Evolutionary conservation across 2,113 vertebrate species (phyloP), one percentile per base, ranked within the genome.

Genomic region (Falcunculus frontatus): DNA sequence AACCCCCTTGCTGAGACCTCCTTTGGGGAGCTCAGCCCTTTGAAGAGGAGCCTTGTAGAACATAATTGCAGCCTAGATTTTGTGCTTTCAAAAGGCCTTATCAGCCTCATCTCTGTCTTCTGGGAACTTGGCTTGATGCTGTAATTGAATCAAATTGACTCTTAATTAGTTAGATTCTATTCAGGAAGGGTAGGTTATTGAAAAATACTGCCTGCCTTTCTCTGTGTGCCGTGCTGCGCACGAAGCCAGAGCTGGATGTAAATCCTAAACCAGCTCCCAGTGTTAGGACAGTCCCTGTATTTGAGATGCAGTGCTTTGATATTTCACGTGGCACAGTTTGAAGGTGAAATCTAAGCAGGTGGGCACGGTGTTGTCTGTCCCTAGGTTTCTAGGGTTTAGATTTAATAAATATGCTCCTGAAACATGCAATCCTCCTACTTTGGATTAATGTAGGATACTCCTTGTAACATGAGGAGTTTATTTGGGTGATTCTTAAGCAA

Each of bases 371-470:
- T 8, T 69, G 22, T 37, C 49, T 74, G 20, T 19, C 35, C 27
- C 93, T 29, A 18, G 53, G 49, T 69, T 94, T 47, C 68, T 63
- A 94, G 96, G 32, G 37, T 94, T 90, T 93, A 79, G 35, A 74
- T 89, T 96, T 97, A 88, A 96, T 95, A 49, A 87, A 92, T 37
- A 86, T 74, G 16, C 95, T 98, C 92, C 87, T 97, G 50, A 97
- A 98, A 79, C 94, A 93, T 14, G 89, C 94, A 60, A 73, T 90
- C 65, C 59, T 79, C 23, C 62, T 97, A 23, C 87, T 95, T 63
- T 94, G 96, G 87, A 81, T 95, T 72, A 93, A 98, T 94, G 96
- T 96, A 79, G 87, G 94, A 77, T 96, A 79, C 30, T 98, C 89
- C 78, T 73, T 84, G n/a, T 86, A 94, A 37, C 82, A 86, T 20